Percentiles rank a stretch among this genome's conserved stretches.
Evolutionary conservation across 2,888 invertebrate species (phyloP).

Genomic region (Neelides folsomi): DNA sequence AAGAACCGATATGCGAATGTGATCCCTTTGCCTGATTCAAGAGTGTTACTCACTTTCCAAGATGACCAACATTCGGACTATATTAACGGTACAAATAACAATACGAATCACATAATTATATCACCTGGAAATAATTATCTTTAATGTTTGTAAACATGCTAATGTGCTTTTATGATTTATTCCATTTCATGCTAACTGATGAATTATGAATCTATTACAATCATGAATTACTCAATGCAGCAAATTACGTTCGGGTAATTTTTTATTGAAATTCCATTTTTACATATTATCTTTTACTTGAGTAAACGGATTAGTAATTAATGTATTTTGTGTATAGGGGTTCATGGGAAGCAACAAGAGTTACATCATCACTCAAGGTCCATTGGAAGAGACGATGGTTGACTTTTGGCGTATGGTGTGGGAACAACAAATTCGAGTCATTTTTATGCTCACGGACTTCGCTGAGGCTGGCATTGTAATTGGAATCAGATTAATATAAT

Average conservation of each 20-base stretch:
- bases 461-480: constrained; percentile 72
- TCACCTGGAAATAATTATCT: no score
- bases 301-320: neutral
- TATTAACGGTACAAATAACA: constrained; percentile 62
- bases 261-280: neutral
- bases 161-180: no score
- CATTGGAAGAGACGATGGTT: constrained; percentile 61
- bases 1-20: constrained; percentile 91
- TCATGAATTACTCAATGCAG: constrained; percentile 39
- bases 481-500: neutral
- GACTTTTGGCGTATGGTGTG: constrained; percentile 96
- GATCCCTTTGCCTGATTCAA: constrained; percentile 80
- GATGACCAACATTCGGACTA: constrained; percentile 71
- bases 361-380: constrained; percentile 87
- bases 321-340: constrained; percentile 49
- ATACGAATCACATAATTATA: no score
- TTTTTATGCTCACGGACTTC: constrained; percentile 80
- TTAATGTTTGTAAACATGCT: no score
- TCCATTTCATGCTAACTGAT: no score
- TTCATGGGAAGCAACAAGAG: constrained; percentile 67
- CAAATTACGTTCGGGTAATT: constrained; percentile 78
- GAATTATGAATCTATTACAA: no score
- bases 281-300: neutral
- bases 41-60: constrained; percentile 59
- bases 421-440: constrained; percentile 79